Evolutionary conservation across 53 echinoderm and acorn worm species (phyloP), one percentile per base, ranked within the genome.

Genomic region (Apostichopus leukothele): DNA sequence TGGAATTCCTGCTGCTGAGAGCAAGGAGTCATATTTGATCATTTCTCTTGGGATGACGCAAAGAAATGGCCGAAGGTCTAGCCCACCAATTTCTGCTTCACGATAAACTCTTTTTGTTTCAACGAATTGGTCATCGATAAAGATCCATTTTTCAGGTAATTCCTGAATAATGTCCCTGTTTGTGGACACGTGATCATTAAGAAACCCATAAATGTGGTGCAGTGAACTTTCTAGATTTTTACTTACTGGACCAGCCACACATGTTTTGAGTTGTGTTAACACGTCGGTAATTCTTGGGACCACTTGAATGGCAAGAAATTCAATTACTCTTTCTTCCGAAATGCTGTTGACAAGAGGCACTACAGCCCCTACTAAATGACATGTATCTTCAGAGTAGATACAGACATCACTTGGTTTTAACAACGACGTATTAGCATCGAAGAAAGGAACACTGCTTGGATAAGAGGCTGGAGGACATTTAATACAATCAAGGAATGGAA

Each of bases 31-130:
- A 79, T 90, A 88, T 55, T 55, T 26, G 9, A 67, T 86, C 67
- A 66, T 88, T 54, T 78, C 67, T 26, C 61, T 52, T 16, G 91
- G 91, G 19, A 90, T 20, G 5, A 52, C 20, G 76, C 14, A 79
- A 18, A 90, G 51, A 23, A 84, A 87, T 5, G 91, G 88, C 3
- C 87, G 20, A 20, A 90, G 86, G 86, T 87, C 91, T 7, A 76
- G 59, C 5, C 1, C 53, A 14, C 55, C 25, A 19, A 55, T 25
- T 12, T 19, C 23, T 73, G 52, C 22, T 86, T 83, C 76, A 9
- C 50, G 50, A 71, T 39, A 86, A 13, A 86, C 74, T 14, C 73
- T 73, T 1, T 86, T 51, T 68, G 57, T 13, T 9, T 76, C 68
- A 10, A 87, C 67, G n/a, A 90, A 86, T 27, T 74, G 52, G 51